Evolutionary conservation across 2,797 vertebrate species (phyloP), one percentile per base, ranked within the genome.

Genomic region (Anguilla pacifica): DNA sequence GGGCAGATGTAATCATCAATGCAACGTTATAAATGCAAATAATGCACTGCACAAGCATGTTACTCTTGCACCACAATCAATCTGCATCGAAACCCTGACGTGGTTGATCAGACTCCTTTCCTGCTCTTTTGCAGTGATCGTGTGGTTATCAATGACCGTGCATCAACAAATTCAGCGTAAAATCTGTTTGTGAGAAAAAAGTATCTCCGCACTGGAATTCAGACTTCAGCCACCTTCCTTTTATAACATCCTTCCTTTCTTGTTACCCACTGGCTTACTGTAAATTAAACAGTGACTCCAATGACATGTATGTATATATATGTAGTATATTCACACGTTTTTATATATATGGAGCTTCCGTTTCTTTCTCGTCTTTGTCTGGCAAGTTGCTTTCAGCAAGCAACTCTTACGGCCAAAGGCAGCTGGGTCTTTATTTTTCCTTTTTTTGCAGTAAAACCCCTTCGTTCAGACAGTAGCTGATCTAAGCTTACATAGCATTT

Each of bases 401-500:
- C 90, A 90, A 81, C 90, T 93, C 91, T 93, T 90, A 93, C 92
- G 91, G 92, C 88, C 91, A 89, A 92, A 91, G 94, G 93, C 92
- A 93, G 93, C 93, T 94, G 92, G 93, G 79, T 10, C 22, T 51
- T 82, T n/a, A 9, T 82, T 28, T 57, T 28, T 84, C 25, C 74
- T 85, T 87, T 93, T 90, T 90, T 95, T 90, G 61, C 93, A 90
- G 94, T 94, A 94, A 91, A 93, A 93, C 94, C 91, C 93, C 91
- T 90, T 86, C 89, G 87, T 90, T 81, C 91, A 91, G 95, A 96
- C 95, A 91, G 94, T 94, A 93, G 95, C 94, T 90, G 93, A 95
- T 93, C 92, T 89, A 96, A 96, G 94, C 93, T 89, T 90, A 94
- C 91, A 94, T 94, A 96, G 90, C 88, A 87, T 90, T 92, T 94